A percentile compares a stretch with the other conserved stretches of the same genome.
phyloP scores from a whole-genome alignment of 2,797 vertebrate genomes.

The Artibeus lituratus region DNA sequence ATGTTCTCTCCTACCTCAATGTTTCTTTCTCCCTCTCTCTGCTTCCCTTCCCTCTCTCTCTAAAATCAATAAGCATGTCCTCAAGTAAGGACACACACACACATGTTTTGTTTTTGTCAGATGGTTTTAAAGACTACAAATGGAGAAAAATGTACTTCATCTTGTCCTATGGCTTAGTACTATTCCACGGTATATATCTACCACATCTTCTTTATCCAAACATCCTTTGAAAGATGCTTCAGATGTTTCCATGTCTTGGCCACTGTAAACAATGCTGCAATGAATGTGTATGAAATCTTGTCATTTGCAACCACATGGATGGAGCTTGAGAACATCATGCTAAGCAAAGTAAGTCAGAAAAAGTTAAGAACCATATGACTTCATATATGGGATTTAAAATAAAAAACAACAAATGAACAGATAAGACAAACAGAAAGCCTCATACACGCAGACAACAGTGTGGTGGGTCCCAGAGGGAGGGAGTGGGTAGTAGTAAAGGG shows the following conservation, averaged over 20 bases:
- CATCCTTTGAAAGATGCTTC: no score
- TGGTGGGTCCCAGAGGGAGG: background rate
- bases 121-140: background rate
- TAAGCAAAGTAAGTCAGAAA: background rate
- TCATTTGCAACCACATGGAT: background rate
- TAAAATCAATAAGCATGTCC: background rate
- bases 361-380: background rate
- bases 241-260: background rate
- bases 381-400: background rate
- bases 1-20: background rate
- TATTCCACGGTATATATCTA: background rate
- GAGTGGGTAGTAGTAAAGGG: background rate
- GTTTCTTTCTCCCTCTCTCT: background rate
- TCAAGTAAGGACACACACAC: background rate
- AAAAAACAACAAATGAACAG: background rate
- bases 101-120: background rate
- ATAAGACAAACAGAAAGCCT: background rate
- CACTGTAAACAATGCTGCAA: background rate
- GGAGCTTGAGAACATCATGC: background rate
- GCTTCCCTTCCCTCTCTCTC: no score
- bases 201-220: background rate
- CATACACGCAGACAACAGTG: background rate
- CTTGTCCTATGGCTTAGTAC: background rate
- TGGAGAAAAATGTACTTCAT: background rate
- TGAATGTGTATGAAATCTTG: background rate